Evolutionary conservation across 2,888 invertebrate species (phyloP), one percentile per base, ranked within the genome.

Genomic region (Drosophila paramelanica): DNA sequence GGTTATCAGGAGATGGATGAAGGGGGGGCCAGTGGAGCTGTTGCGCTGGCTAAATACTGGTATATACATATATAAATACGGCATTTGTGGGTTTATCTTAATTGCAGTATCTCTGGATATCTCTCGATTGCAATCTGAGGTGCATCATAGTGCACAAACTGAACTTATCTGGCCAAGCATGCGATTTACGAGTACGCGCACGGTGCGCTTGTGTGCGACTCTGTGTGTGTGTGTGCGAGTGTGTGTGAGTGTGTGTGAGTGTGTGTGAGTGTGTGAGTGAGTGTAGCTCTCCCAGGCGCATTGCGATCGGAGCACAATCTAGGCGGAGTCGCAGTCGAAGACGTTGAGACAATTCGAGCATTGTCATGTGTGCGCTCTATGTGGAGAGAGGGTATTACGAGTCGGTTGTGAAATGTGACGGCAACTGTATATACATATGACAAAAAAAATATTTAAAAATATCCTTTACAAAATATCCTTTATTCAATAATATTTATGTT

Each of bases 31-130:
- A 13, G 33, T 11, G 45, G 5, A 25, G 27, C 49, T 53, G 7
- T 38, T 52, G 42, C 55, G 64, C 42, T 69, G 59, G 64, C 74
- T 74, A 77, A 79, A 68, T 71, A 76, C 60, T 68, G 49, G 56
- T 56, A 52, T 59, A 46, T 68, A 23, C 3, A 23, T 23, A 23
- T 23, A 23, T 23, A 3, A 3, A 23, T 23, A 74, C 79, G 69
- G 53, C 75, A 58, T 65, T 74, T 72, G 76, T 72, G 78, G 77
- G 58, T 81, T 89, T 85, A 85, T 85, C 84, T 85, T 85, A 85
- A 85, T 85, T 85, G 84, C 84, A 87, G 84, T 89, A 85, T 85
- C 84, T 77, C 49, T 70, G 77, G 60, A 84, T 89, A 85, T 81
- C 84, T 76, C 55, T 49, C 69, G 84, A 89, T 85, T 71, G 79